Percentiles rank a stretch among this genome's conserved stretches.
Conservation (phyloP, 2,797 vertebrate species). For the Acomys russatus region DNA sequence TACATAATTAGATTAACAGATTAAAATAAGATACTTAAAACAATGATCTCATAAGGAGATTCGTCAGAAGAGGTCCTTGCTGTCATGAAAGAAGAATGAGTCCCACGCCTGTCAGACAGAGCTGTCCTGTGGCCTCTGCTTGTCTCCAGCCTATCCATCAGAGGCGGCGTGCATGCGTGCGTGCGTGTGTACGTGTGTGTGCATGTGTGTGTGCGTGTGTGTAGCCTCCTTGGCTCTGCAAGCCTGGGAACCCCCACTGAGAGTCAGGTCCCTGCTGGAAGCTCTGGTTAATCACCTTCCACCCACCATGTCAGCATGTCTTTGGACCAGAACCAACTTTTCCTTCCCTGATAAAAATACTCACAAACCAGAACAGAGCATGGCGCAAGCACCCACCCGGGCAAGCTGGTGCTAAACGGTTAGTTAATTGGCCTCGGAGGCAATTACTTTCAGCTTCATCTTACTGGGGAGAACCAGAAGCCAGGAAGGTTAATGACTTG, state of each 20-base stretch:
- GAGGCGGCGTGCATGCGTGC: neutral
- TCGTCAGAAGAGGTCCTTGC: neutral
- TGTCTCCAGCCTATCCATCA: neutral
- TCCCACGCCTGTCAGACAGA: constrained; percentile 29
- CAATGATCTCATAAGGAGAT: neutral
- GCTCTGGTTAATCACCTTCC: constrained; percentile 2
- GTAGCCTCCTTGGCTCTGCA: neutral
- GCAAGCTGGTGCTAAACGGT: neutral
- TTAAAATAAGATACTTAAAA: neutral
- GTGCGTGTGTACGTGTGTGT: no score
- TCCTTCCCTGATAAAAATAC: neutral
- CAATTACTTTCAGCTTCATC: neutral
- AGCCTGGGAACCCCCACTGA: constrained; percentile 8
- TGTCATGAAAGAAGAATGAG: constrained; percentile 69
- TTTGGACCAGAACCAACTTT: constrained; percentile 38
- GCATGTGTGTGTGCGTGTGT: neutral
- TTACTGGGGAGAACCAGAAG: neutral
- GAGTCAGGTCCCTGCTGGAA: neutral
- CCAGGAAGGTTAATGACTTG: neutral
- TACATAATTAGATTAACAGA: neutral
- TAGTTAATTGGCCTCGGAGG: neutral
- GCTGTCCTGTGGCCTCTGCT: constrained; percentile 10
- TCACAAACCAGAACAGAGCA: rapidly evolving
- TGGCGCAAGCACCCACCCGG: neutral
- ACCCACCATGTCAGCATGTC: constrained; percentile 31